These are phyloP conservation scores for Taurulus bubalis DNA, from an alignment of 2,113 vertebrate genomes.

Conservation along the genomic window DNA sequence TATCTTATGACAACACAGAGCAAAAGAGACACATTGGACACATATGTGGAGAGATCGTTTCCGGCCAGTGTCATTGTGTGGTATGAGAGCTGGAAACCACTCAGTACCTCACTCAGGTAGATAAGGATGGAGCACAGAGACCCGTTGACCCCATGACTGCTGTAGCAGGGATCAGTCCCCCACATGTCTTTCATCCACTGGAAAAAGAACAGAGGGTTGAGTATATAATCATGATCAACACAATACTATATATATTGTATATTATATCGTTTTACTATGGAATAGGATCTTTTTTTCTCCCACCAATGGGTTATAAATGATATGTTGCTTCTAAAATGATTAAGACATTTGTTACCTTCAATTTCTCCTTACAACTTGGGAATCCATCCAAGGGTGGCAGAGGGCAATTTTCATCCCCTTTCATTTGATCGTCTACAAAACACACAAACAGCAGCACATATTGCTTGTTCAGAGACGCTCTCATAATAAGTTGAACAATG, in stretches of 20 bases:
- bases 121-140: constrained; percentile 90
- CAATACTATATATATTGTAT: too few relatives aligned
- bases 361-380: background rate
- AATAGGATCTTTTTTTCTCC: background rate
- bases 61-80: background rate
- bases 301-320: background rate
- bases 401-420: constrained; percentile 30
- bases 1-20: constrained; percentile 19
- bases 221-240: background rate
- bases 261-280: background rate
- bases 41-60: background rate
- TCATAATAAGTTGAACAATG: too few relatives aligned
- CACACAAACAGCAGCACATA: background rate
- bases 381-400: constrained; percentile 31
- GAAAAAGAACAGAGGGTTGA: background rate
- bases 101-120: constrained; percentile 91
- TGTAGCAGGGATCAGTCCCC: constrained; percentile 85
- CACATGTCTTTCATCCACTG: background rate
- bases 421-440: background rate
- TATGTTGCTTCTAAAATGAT: background rate
- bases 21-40: background rate
- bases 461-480: background rate
- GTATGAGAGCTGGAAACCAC: background rate
- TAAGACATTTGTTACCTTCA: constrained; percentile 19
- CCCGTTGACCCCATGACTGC: constrained; percentile 88